phyloP scores from a whole-genome alignment of 2,113 vertebrate genomes.

The Pelusios castaneus region DNA sequence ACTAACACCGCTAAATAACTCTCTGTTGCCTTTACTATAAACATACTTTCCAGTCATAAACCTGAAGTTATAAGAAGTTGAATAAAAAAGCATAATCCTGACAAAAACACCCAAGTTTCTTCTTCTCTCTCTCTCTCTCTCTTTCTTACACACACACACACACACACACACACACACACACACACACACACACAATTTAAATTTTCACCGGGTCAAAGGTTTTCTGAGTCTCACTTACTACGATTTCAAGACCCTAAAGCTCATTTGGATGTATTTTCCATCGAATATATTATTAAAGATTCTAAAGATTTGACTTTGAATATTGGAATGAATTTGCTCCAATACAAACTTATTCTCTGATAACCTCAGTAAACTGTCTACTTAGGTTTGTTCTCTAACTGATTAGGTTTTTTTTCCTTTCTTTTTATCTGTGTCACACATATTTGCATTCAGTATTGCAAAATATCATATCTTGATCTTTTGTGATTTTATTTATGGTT shows the following conservation, averaged over 20 bases:
- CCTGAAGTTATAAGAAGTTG: neutral
- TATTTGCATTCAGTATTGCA: slow-evolving; percentile 11
- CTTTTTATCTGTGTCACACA: slow-evolving; percentile 29
- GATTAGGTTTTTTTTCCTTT: slow-evolving; percentile 1
- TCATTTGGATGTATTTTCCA: neutral
- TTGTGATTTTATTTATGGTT: slow-evolving; percentile 23
- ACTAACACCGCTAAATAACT: slow-evolving; percentile 42
- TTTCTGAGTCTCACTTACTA: neutral
- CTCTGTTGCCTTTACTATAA: slow-evolving; percentile 35
- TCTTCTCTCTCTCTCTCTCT: too few relatives aligned
- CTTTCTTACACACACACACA: too few relatives aligned
- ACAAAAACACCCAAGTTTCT: slow-evolving; percentile 1
- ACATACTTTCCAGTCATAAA: slow-evolving; percentile 47
- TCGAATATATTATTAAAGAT: slow-evolving; percentile 3
- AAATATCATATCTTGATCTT: slow-evolving; percentile 4
- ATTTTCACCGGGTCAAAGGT: neutral
- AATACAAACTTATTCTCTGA: slow-evolving; percentile 39
- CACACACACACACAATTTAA: neutral
- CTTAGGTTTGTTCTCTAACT: slow-evolving; percentile 44
- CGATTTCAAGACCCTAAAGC: neutral
- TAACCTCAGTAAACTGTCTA: slow-evolving; percentile 15
- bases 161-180: too few relatives aligned
- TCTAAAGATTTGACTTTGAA: slow-evolving; percentile 41
- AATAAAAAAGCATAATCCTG: slow-evolving; percentile 27
- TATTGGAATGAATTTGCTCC: slow-evolving; percentile 56